Conservation (phyloP, 2,797 vertebrate species). For the Amphiprion clarkii region DNA sequence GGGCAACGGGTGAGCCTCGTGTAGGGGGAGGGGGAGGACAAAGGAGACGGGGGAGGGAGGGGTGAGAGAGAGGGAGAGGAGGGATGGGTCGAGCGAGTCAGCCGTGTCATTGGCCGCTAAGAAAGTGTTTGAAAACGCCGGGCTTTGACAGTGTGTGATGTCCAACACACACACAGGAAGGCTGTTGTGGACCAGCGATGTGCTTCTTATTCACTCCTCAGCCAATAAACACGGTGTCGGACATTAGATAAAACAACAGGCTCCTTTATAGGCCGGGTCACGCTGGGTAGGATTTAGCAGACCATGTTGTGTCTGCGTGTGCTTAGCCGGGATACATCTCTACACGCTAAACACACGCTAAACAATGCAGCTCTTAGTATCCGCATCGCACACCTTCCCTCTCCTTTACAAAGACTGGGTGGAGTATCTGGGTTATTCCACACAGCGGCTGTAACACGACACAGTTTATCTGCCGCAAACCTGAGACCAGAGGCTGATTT, state of each 20-base stretch:
- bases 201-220: constrained; percentile 70
- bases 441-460: constrained; percentile 71
- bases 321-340: constrained; percentile 57
- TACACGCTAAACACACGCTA: constrained; percentile 44
- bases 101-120: constrained; percentile 73
- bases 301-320: constrained; percentile 52
- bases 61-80: constrained; percentile 44
- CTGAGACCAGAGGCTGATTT: constrained; percentile 64
- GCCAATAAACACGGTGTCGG: constrained; percentile 83
- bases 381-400: constrained; percentile 18
- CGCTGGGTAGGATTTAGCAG: constrained; percentile 76
- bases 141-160: constrained; percentile 52
- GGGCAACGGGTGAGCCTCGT: constrained; percentile 82
- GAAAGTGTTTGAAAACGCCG: constrained; percentile 69
- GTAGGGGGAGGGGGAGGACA: constrained; percentile 76
- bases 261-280: constrained; percentile 75
- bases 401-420: constrained; percentile 59
- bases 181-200: constrained; percentile 64
- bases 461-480: constrained; percentile 71
- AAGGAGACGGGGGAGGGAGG: constrained; percentile 61
- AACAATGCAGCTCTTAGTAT: constrained; percentile 23
- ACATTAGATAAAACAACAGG: constrained; percentile 85
- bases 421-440: constrained; percentile 69
- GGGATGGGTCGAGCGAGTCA: constrained; percentile 66
- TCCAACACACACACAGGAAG: constrained; percentile 27